These are phyloP conservation scores for Phortica magna DNA, from an alignment of 2,888 invertebrate genomes.

Conservation along the genomic window DNA sequence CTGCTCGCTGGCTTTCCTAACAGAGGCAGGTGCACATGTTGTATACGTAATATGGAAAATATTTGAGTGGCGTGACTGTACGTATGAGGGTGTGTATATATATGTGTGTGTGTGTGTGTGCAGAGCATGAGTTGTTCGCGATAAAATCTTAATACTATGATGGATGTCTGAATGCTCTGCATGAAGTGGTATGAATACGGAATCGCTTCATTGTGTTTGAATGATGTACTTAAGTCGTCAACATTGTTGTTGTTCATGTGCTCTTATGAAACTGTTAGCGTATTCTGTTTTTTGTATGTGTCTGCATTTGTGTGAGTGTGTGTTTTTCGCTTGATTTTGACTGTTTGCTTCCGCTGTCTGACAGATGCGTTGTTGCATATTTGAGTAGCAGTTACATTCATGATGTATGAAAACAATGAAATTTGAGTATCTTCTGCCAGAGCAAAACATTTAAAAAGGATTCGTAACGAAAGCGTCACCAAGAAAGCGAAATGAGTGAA, in stretches of 20 bases:
- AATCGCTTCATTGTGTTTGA: slow-evolving; percentile 25
- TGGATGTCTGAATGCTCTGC: slow-evolving; percentile 6
- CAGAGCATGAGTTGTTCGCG: not conserved
- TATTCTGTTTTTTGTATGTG: not conserved
- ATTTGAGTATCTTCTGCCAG: not conserved
- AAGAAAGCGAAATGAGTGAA: not conserved
- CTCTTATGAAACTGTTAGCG: not conserved
- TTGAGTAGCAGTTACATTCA: slow-evolving; percentile 15
- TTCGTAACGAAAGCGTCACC: not conserved
- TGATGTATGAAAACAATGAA: slow-evolving; percentile 7
- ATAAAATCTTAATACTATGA: slow-evolving; percentile 33
- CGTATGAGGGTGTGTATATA: not conserved
- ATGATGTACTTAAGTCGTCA: slow-evolving; percentile 19
- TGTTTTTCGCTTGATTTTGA: slow-evolving; percentile 10
- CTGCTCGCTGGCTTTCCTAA: not conserved
- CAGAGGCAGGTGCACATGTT: slow-evolving; percentile 5
- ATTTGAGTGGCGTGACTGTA: not conserved
- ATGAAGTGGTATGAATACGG: slow-evolving; percentile 14
- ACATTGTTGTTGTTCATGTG: not conserved
- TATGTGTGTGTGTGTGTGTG: not conserved
- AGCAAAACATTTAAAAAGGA: not conserved
- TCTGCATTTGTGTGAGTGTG: not conserved
- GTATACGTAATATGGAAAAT: slow-evolving; percentile 1
- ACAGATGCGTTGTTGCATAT: slow-evolving; percentile 27
- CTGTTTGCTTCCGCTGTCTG: slow-evolving; percentile 35